A percentile compares a stretch with the other conserved stretches of the same genome.
These are phyloP conservation scores for Cottus gobio DNA, from an alignment of 2,113 vertebrate genomes.

Conservation along the genomic window DNA sequence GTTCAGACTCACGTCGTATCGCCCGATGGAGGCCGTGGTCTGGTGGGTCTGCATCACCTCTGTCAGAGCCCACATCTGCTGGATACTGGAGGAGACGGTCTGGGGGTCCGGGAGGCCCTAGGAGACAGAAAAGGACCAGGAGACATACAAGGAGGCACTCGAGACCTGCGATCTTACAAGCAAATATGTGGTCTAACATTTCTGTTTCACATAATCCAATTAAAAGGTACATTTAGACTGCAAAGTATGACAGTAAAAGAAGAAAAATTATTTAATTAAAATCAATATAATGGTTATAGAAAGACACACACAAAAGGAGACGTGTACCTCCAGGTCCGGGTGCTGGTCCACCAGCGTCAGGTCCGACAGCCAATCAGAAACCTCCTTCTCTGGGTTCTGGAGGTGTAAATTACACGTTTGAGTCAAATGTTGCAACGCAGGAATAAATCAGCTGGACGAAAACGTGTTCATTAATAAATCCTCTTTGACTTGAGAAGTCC, in stretches of 20 bases:
- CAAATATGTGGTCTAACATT: no score
- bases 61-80: conserved; percentile 97
- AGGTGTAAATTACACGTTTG: background rate
- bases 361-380: conserved; percentile 92
- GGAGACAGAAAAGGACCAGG: no score
- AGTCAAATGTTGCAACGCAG: background rate
- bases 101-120: conserved; percentile 89
- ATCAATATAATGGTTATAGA: no score
- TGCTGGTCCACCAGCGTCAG: conserved; percentile 85
- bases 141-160: no score
- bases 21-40: conserved; percentile 89
- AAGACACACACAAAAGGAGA: fast-evolving
- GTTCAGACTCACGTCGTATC: conserved; percentile 92
- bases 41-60: conserved; percentile 94
- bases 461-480: background rate
- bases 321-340: conserved; percentile 82
- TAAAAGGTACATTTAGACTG: no score
- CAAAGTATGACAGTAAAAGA: background rate
- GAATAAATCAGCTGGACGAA: background rate
- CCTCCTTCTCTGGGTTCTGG: conserved; percentile 88
- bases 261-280: no score
- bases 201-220: no score
- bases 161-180: no score
- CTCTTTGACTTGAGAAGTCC: no score
- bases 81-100: conserved; percentile 91